A percentile compares a stretch with the other conserved stretches of the same genome.
These are phyloP conservation scores for Ellobium chinense DNA, from an alignment of 2,888 invertebrate species.

Conservation along the genomic window DNA sequence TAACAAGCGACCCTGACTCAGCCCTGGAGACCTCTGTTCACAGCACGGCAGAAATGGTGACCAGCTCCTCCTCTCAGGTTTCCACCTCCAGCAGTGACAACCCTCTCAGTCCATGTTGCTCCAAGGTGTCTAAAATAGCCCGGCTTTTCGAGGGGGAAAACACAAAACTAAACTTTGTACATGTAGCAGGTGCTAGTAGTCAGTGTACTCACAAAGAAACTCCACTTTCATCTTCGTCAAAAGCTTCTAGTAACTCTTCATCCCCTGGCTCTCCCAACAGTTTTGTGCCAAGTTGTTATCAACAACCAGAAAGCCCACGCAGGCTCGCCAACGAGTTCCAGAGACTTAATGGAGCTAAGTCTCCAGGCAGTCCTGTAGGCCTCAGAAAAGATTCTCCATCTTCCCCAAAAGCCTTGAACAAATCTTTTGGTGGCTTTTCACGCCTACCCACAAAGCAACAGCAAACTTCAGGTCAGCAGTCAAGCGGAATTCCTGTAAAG, in stretches of 20 bases:
- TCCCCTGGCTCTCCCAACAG: conserved; percentile 34
- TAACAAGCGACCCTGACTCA: conserved; percentile 34
- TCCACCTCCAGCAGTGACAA: conserved; percentile 49
- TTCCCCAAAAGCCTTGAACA: not conserved
- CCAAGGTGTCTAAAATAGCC: conserved; percentile 64
- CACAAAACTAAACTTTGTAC: conserved; percentile 50
- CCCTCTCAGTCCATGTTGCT: conserved; percentile 52
- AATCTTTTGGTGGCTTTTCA: not conserved
- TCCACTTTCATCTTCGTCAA: conserved; percentile 3
- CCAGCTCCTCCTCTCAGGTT: conserved; percentile 33
- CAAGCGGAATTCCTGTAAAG: not conserved
- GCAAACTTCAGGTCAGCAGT: not conserved
- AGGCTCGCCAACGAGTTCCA: conserved; percentile 39
- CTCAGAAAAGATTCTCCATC: not conserved
- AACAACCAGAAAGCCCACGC: conserved; percentile 41
- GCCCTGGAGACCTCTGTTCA: conserved; percentile 35
- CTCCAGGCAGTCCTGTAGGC: not conserved
- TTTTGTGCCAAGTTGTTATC: conserved; percentile 21
- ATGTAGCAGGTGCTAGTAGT: not conserved
- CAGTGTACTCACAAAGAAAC: conserved; percentile 4
- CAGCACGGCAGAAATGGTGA: conserved; percentile 38
- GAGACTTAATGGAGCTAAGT: not conserved
- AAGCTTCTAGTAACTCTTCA: not conserved
- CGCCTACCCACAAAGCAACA: not conserved
- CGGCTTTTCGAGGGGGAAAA: conserved; percentile 62